A percentile compares a stretch with the other conserved stretches of the same genome.
These are phyloP conservation scores for Amblyjoppa fuscipennis DNA, from an alignment of 2,888 invertebrate species.

Conservation along the genomic window DNA sequence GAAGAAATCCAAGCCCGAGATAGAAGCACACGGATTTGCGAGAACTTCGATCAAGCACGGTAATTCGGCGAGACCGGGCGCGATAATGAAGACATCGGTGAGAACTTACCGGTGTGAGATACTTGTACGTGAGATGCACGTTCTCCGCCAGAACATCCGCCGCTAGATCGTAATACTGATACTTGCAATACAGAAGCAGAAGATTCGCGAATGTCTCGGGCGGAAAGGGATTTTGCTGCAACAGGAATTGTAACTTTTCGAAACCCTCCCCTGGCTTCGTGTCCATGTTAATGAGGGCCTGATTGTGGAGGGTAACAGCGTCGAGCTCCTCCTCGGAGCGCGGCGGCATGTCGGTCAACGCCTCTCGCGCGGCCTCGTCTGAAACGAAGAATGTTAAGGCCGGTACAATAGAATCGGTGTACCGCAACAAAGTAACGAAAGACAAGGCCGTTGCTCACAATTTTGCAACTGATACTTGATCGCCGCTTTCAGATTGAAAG, in stretches of 20 bases:
- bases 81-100: not conserved
- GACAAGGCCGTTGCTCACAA: conserved; percentile 84
- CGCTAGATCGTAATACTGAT: conserved; percentile 98
- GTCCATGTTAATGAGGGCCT: conserved; percentile 97
- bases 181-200: conserved; percentile 97
- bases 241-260: conserved; percentile 96
- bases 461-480: conserved; percentile 98
- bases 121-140: conserved; percentile 97
- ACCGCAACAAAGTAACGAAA: not conserved
- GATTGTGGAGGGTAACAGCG: conserved; percentile 98
- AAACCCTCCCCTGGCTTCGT: conserved; percentile 96
- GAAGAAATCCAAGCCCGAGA: conserved; percentile 81
- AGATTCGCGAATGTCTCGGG: conserved; percentile 99
- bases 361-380: conserved; percentile 94
- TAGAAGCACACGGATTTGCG: conserved; percentile 72
- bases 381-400: not conserved
- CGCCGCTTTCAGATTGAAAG: conserved; percentile 99
- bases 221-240: conserved; percentile 98
- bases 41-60: not conserved
- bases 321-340: conserved; percentile 98
- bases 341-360: conserved; percentile 95
- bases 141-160: conserved; percentile 99
- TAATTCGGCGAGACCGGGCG: not conserved
- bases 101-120: conserved; percentile 91
- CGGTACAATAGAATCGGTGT: not conserved